phyloP scores from a whole-genome alignment of 2,113 vertebrate genomes.

The Phalacrocorax pelagicus region DNA sequence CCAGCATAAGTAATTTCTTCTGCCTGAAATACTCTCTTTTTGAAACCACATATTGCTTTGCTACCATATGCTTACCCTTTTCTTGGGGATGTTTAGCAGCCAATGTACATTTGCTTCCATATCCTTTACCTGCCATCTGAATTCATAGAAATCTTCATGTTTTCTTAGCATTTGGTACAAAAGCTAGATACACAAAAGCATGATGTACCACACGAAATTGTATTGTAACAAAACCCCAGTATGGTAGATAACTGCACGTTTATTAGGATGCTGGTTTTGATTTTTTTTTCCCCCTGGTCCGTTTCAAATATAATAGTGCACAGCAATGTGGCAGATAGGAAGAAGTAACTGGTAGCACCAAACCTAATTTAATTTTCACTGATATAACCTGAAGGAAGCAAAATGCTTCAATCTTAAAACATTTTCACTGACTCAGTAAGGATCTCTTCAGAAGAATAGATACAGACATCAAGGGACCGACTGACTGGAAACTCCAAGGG shows the following conservation, averaged over 20 bases:
- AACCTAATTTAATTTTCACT: background rate
- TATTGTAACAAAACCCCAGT: background rate
- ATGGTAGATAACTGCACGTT: background rate
- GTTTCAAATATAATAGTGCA: background rate
- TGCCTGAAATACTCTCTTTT: constrained; percentile 30
- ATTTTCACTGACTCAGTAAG: background rate
- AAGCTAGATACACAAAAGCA: background rate
- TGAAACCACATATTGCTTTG: constrained; percentile 3
- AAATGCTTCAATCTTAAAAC: background rate
- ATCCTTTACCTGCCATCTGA: background rate
- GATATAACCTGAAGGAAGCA: background rate
- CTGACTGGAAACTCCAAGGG: background rate
- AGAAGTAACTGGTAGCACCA: background rate
- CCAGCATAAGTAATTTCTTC: constrained; percentile 54
- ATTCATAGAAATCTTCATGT: background rate
- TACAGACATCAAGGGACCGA: background rate
- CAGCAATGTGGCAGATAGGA: background rate
- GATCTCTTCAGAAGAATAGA: background rate
- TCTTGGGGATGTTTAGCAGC: background rate
- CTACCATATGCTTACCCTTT: constrained; percentile 19
- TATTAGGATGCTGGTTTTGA: background rate
- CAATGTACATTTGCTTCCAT: background rate
- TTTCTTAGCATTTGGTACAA: background rate
- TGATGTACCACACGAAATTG: background rate
- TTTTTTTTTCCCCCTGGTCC: background rate